phyloP scores from a whole-genome alignment of 2,113 vertebrate genomes.

The Vanacampus margaritifer region DNA sequence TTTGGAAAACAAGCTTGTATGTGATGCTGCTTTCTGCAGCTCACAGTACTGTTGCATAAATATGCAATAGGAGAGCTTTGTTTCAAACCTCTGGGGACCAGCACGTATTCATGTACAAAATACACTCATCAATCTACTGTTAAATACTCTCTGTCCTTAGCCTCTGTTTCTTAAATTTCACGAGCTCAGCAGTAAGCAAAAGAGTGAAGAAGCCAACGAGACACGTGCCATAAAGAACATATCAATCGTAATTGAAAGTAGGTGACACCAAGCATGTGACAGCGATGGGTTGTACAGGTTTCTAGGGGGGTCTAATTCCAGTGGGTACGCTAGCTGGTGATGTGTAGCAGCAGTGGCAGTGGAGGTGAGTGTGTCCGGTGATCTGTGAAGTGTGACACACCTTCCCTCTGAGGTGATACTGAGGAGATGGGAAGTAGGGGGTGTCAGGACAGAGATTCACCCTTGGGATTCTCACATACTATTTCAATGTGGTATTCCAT shows the following conservation, averaged over 20 bases:
- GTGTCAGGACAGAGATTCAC: slow-evolving; percentile 5
- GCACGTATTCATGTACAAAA: slow-evolving; percentile 4
- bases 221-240: slow-evolving; percentile 25
- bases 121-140: slow-evolving; percentile 24
- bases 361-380: slow-evolving; percentile 51
- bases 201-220: slow-evolving; percentile 11
- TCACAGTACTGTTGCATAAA: slow-evolving; percentile 13
- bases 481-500: slow-evolving; percentile 25
- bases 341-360: slow-evolving; percentile 46
- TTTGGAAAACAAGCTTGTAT: not conserved
- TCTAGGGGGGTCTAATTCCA: slow-evolving; percentile 30
- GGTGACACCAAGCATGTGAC: slow-evolving; percentile 33
- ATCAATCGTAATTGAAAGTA: slow-evolving; percentile 14
- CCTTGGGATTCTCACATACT: slow-evolving; percentile 27
- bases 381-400: slow-evolving; percentile 54
- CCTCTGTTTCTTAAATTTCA: slow-evolving; percentile 18
- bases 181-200: slow-evolving; percentile 1
- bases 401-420: slow-evolving; percentile 26
- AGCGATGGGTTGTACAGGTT: slow-evolving; percentile 44
- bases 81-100: slow-evolving; percentile 13
- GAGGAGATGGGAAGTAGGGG: not conserved
- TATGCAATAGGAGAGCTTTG: slow-evolving; percentile 14
- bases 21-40: not conserved
- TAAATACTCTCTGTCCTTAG: slow-evolving; percentile 6
- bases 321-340: slow-evolving; percentile 42